These are phyloP conservation scores for Drosophila parvula DNA, from an alignment of 1,140 invertebrate genomes.

Conservation along the genomic window DNA sequence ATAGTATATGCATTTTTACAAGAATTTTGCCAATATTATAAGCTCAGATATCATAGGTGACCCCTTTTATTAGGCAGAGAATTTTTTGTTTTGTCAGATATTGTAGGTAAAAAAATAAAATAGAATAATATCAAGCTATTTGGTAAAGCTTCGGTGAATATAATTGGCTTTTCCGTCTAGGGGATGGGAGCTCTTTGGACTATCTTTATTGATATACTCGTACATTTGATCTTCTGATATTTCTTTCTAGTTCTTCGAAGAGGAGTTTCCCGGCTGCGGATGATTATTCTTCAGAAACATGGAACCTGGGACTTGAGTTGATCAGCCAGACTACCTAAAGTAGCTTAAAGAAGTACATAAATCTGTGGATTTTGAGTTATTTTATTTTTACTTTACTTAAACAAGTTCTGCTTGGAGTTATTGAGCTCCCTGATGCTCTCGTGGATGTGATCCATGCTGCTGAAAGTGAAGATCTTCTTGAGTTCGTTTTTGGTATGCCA, in stretches of 20 bases:
- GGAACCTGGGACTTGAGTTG: too few species aligned
- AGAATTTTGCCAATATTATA: conserved; percentile 18
- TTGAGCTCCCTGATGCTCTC: conserved; percentile 94
- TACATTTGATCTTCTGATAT: too few species aligned
- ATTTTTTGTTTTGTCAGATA: conserved; percentile 1
- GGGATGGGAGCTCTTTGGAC: too few species aligned
- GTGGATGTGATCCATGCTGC: conserved; percentile 92
- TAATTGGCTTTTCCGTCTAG: neutral
- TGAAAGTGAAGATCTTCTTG: conserved; percentile 88
- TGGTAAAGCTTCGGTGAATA: neutral
- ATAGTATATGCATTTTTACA: conserved; percentile 13
- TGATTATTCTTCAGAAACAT: too few species aligned
- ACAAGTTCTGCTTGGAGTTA: conserved; percentile 88
- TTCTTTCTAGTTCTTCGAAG: too few species aligned
- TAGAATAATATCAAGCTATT: neutral
- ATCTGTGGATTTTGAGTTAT: too few species aligned
- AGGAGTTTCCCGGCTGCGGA: too few species aligned
- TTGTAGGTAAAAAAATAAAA: neutral
- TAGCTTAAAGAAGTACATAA: too few species aligned
- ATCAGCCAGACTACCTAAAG: too few species aligned
- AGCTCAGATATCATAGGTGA: conserved; percentile 9
- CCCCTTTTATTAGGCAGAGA: conserved; percentile 1
- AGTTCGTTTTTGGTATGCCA: conserved; percentile 89
- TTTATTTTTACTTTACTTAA: conserved; percentile 78
- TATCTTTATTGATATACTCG: too few species aligned